A percentile compares a stretch with the other conserved stretches of the same genome.
phyloP scores from a whole-genome alignment of 2,888 invertebrate genomes.

The Metacarcinus magister region DNA sequence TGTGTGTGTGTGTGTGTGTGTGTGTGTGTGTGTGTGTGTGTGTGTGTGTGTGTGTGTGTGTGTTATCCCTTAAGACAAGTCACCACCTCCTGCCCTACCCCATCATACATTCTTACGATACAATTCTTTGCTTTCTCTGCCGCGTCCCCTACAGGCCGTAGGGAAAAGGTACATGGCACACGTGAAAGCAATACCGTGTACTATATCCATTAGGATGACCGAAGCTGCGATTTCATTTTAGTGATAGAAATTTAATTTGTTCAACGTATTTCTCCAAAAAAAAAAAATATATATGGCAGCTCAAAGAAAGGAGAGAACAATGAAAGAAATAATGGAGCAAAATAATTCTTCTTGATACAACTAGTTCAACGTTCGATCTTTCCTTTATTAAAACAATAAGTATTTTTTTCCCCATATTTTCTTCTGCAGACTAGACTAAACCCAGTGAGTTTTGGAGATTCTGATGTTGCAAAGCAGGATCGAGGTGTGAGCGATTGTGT shows the following conservation, averaged over 20 bases:
- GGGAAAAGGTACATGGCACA: neutral
- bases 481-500: neutral
- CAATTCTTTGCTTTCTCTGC: neutral
- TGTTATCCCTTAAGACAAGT: neutral
- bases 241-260: neutral
- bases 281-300: neutral
- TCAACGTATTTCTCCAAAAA: neutral
- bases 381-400: too few relatives aligned
- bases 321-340: neutral
- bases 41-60: neutral
- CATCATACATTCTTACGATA: neutral
- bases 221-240: neutral
- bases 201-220: neutral
- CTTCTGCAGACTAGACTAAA: too few relatives aligned
- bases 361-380: too few relatives aligned
- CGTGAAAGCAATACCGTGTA: neutral
- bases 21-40: neutral
- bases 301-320: neutral
- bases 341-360: neutral
- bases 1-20: neutral
- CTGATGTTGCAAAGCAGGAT: neutral
- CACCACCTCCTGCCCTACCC: neutral
- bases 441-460: too few relatives aligned
- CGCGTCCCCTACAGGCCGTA: neutral
- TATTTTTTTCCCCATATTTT: too few relatives aligned